Evolutionary conservation across 2,888 invertebrate species (phyloP).

Genomic region (Cenopis cana): DNA sequence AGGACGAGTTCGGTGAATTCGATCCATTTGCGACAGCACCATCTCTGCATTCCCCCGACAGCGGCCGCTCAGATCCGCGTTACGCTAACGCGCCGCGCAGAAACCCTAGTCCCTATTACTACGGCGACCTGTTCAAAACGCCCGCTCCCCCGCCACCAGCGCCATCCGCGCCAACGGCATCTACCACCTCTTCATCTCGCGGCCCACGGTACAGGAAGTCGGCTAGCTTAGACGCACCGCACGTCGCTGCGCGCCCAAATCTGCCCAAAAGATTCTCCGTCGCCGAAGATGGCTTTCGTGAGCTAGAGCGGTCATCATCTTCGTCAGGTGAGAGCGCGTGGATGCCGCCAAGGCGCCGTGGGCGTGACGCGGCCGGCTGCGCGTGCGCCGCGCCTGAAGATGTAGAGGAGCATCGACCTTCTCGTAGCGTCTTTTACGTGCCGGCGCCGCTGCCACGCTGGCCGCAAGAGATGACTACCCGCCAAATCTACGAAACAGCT

Average conservation of each 20-base stretch:
- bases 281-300: conserved; percentile 88
- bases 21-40: conserved; percentile 81
- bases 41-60: conserved; percentile 89
- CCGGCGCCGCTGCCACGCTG: conserved; percentile 88
- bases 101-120: conserved; percentile 93
- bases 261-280: conserved; percentile 88
- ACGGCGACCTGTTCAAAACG: conserved; percentile 90
- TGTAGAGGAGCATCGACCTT: conserved; percentile 87
- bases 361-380: conserved; percentile 88
- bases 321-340: conserved; percentile 85
- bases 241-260: conserved; percentile 86
- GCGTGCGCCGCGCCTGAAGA: conserved; percentile 89
- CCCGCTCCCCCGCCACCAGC: conserved; percentile 68
- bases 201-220: conserved; percentile 88
- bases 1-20: conserved; percentile 85
- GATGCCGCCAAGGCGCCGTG: conserved; percentile 90
- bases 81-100: conserved; percentile 86
- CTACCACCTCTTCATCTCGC: conserved; percentile 75
- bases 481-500: conserved; percentile 95
- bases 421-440: conserved; percentile 88
- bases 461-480: conserved; percentile 86
- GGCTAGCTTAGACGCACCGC: conserved; percentile 90
- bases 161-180: conserved; percentile 81
- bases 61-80: conserved; percentile 84
- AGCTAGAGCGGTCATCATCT: conserved; percentile 82